Evolutionary conservation across 2,113 vertebrate species (phyloP).

Genomic region (Entelurus aequoreus): DNA sequence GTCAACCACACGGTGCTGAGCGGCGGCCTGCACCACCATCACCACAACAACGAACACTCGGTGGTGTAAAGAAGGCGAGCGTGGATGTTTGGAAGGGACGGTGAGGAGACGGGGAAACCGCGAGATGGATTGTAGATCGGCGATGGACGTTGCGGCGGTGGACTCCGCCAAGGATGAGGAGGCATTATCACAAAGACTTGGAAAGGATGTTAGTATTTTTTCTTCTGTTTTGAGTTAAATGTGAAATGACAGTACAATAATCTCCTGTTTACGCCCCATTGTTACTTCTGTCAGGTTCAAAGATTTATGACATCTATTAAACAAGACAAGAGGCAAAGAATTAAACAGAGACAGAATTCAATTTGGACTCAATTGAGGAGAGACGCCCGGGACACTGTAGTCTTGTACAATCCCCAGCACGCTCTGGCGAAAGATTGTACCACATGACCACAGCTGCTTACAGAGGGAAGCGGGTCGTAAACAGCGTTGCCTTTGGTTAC

Average conservation of each 20-base stretch:
- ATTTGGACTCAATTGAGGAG: too few species aligned
- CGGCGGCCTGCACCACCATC: slow-evolving; percentile 55
- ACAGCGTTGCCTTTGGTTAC: too few species aligned
- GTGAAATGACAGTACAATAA: slow-evolving; percentile 52
- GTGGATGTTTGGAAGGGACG: neutral
- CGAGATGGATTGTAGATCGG: neutral
- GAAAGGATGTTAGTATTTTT: slow-evolving; percentile 49
- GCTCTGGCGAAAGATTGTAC: too few species aligned
- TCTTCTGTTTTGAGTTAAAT: slow-evolving; percentile 43
- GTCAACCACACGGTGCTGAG: slow-evolving; percentile 92
- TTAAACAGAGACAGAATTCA: too few species aligned
- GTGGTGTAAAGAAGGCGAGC: slow-evolving; percentile 77
- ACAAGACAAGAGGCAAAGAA: too few species aligned
- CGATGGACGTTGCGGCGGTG: neutral
- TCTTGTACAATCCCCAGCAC: too few species aligned
- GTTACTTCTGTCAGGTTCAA: neutral
- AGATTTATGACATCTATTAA: neutral
- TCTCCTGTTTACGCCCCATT: slow-evolving; percentile 2
- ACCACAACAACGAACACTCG: slow-evolving; percentile 91
- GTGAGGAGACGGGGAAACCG: neutral
- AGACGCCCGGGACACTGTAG: too few species aligned
- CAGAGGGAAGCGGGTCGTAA: too few species aligned
- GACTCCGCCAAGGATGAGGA: slow-evolving; percentile 14
- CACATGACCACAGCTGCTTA: too few species aligned
- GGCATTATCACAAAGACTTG: slow-evolving; percentile 38